Evolutionary conservation across 2,113 vertebrate species (phyloP), one percentile per base, ranked within the genome.

Genomic region (Ariopsis seemanni): DNA sequence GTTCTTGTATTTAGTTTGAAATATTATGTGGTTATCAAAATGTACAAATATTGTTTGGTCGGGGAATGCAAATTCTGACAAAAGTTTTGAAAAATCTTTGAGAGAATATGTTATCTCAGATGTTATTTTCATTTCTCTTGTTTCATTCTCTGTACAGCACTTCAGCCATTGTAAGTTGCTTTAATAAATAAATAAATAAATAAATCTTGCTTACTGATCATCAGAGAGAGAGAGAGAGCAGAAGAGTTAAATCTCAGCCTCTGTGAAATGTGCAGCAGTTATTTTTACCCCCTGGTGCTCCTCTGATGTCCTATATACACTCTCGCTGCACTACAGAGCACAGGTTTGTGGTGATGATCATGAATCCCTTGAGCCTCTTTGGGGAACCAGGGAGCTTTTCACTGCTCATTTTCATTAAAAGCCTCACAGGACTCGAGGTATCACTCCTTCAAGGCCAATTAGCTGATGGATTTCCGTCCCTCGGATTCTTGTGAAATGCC

Each of bases 221-320:
- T 27, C 74, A 79, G 25, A 55, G 25, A 77, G 48, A 53, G 48
- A 53, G 22, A 15, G 9, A n/a, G 9, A 15, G 74, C 58, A 57
- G 85, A 88, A 85, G 69, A 85, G 91, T 91, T 91, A 83, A 91
- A 78, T 82, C 82, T 57, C 83, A 86, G 42, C 53, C 18, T 87
- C 60, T 83, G 72, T 84, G 60, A 88, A 88, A 85, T 88, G 57
- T 90, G 91, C 90, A 90, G 87, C 89, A 75, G 89, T 79, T 92
- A 92, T 92, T 92, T 91, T 88, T 92, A 92, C 86, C 80, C 63
- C 27, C 42, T 42, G 42, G 42, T 42, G 52, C 74, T 89, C 88
- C 89, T 89, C 88, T 88, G 85, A 90, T 92, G 92, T 90, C 91
- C 91, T 91, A 91, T 89, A 92, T 91, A 89, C 87, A 81, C 82